Conservation (phyloP, 2,888 invertebrate species). For the Endotricha flammealis region DNA sequence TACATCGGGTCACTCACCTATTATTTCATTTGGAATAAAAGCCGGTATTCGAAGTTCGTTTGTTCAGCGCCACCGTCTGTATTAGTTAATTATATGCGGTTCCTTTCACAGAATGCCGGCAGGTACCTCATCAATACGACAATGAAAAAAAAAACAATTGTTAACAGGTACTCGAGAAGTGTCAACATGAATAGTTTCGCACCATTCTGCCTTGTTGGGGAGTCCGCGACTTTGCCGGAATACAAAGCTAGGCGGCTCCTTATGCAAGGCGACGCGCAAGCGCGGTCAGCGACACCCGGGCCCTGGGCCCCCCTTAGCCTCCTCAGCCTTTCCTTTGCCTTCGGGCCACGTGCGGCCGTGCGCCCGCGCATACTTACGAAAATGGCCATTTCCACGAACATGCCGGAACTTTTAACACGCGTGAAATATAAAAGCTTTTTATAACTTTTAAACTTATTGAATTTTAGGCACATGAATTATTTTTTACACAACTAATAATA, state of each 20-base stretch:
- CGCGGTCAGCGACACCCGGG: slow-evolving; percentile 66
- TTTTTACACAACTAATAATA: slow-evolving; percentile 8
- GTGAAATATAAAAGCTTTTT: too few species aligned
- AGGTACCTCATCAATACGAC: slow-evolving; percentile 48
- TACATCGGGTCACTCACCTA: too few species aligned
- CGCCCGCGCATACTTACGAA: slow-evolving; percentile 51
- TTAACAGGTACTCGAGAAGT: slow-evolving; percentile 51
- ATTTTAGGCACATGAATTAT: slow-evolving; percentile 26
- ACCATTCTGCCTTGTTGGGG: slow-evolving; percentile 62
- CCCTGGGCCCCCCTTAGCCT: slow-evolving; percentile 22
- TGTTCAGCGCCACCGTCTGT: not conserved
- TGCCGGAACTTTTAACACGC: slow-evolving; percentile 52
- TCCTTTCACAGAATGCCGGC: slow-evolving; percentile 37
- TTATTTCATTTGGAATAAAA: too few species aligned
- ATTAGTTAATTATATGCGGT: slow-evolving; percentile 30
- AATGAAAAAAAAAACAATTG: slow-evolving; percentile 59
- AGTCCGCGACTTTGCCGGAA: slow-evolving; percentile 57
- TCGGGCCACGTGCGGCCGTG: slow-evolving; percentile 44
- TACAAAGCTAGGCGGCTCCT: slow-evolving; percentile 58
- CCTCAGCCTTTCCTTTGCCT: slow-evolving; percentile 27
- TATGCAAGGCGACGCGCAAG: slow-evolving; percentile 56
- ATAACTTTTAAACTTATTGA: too few species aligned
- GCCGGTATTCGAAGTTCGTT: too few species aligned
- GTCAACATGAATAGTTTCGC: slow-evolving; percentile 67
- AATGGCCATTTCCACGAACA: slow-evolving; percentile 68